Percentiles rank a stretch among this genome's conserved stretches.
Conservation (phyloP, 1,140 invertebrate genomes). For the Elysia chlorotica region DNA sequence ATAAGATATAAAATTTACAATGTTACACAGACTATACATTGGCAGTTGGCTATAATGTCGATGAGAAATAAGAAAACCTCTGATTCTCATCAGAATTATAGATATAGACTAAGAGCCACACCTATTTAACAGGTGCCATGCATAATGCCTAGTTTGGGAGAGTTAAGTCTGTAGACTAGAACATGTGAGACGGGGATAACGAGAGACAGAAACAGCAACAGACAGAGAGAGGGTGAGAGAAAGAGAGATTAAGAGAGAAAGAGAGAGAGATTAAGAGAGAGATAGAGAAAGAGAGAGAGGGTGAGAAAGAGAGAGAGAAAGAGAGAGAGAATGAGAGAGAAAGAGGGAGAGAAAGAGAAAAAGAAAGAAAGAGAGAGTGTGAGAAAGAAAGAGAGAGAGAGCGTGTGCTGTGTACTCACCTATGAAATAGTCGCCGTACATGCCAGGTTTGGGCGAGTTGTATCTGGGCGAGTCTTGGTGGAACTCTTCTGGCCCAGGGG, state of each 20-base stretch:
- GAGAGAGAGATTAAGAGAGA: background rate
- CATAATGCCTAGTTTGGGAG: no score
- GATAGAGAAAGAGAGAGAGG: background rate
- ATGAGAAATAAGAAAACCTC: no score
- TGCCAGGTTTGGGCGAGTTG: constrained; percentile 73
- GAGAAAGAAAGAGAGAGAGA: background rate
- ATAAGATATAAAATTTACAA: no score
- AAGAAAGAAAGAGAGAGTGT: background rate
- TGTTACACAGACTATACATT: no score
- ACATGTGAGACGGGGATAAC: no score
- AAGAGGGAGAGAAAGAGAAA: background rate
- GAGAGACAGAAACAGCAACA: background rate
- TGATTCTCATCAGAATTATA: no score
- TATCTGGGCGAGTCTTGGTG: constrained; percentile 84
- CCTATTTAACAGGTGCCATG: no score
- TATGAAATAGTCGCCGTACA: constrained; percentile 68
- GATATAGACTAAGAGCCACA: no score
- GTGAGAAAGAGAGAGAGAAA: background rate
- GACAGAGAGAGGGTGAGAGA: background rate
- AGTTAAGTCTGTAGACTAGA: no score
- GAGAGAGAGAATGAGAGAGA: background rate
- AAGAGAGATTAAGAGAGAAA: background rate
- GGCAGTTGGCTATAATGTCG: no score
- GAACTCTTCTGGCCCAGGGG: constrained; percentile 75
- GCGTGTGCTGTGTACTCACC: constrained; percentile 50